Conservation (phyloP, 2,888 invertebrate species). For the Oscheius myriophilus region DNA sequence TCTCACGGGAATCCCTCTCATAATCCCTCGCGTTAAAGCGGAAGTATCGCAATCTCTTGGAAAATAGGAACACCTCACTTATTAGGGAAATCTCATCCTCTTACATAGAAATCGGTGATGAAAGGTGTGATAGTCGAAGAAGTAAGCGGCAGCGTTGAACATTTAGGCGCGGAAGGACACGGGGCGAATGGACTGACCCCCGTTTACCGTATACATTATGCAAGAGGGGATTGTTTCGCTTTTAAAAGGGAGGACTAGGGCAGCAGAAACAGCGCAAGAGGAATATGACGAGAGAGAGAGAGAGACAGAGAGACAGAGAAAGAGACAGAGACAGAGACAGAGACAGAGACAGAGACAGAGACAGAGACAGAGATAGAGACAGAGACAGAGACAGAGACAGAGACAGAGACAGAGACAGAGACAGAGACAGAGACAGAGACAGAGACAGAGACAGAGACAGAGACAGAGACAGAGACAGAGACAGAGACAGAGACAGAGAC, state of each 20-base stretch:
- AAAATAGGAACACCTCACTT: too few relatives aligned
- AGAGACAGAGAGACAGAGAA: too few relatives aligned
- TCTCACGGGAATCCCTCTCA: too few relatives aligned
- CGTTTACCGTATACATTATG: constrained; percentile 30
- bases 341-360: neutral
- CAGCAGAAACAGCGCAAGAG: too few relatives aligned
- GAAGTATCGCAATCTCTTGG: too few relatives aligned
- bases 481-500: constrained; percentile 3
- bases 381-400: neutral
- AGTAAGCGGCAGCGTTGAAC: constrained; percentile 19
- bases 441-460: neutral
- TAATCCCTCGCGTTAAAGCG: too few relatives aligned
- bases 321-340: constrained; percentile 20
- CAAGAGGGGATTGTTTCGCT: constrained; percentile 23
- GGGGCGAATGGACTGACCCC: neutral
- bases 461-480: constrained; percentile 5
- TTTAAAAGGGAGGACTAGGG: constrained; percentile 6
- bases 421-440: neutral
- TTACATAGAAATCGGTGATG: constrained; percentile 22
- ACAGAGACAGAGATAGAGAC: too few relatives aligned
- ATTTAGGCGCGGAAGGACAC: neutral
- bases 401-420: neutral
- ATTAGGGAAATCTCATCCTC: too few relatives aligned
- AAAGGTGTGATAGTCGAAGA: constrained; percentile 16
- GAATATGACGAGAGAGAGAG: too few relatives aligned